Evolutionary conservation across 2,113 vertebrate genomes (phyloP), one percentile per base, ranked within the genome.

Genomic region (Laticauda colubrina): DNA sequence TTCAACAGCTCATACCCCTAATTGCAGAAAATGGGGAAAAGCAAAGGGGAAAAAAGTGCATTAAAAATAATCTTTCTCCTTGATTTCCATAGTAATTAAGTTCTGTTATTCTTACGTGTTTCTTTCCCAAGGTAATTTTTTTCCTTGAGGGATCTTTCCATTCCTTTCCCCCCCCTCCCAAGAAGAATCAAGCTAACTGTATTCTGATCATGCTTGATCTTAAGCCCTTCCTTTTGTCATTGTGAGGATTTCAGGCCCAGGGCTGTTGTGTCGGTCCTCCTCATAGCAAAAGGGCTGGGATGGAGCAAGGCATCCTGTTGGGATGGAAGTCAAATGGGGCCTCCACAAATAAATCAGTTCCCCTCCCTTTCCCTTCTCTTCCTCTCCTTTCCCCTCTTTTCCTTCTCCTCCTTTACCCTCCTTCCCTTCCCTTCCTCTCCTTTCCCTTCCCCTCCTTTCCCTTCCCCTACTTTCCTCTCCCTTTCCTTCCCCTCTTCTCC

Each of bases 381-480:
- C 20, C 55, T 0, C 5, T 56, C 18, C 18, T 2, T 23, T 45
- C 5, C 45, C 45, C 7, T 21, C 6, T 2, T 23, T 23, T 5
- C 21, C 2, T 57, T 23, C 55, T 3, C 3, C 10, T 24, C 24
- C 6, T 1, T 61, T 26, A 24, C 10, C 8, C 26, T 26, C 24
- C 8, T 2, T 29, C 26, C 0, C 3, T 56, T 21, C 18, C 59
- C 3, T 29, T 64, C 10, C 59, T 1, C 3, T 29, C 59, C 10
- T 3, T 10, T 64, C 5, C 57, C 5, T 23, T 59, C 24, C 2
- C 8, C 9, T 61, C 8, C 23, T 7, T 2, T 59, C 1, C 23
- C 8, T 0, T 61, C 24, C 57, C 0, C 3, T 12, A 11, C 1
- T 26, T 2, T 64, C 10, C 61, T 7, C 2, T 59, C 1, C 23